These are phyloP conservation scores for Narcine bancroftii DNA, from an alignment of 2,113 vertebrate species.

Conservation along the genomic window DNA sequence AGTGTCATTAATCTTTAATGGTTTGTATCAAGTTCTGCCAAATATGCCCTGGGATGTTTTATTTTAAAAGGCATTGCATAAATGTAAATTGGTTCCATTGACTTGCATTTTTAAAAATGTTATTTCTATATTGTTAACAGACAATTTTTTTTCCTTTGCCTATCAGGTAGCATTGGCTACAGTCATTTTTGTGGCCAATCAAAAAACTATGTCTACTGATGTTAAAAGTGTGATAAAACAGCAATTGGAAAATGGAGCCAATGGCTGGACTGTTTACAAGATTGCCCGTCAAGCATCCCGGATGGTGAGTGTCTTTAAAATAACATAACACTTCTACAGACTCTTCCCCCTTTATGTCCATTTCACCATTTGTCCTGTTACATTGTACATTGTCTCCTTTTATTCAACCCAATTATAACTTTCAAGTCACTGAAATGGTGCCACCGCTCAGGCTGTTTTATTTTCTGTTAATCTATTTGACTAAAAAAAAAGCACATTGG, in stretches of 20 bases:
- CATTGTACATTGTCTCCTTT: background rate
- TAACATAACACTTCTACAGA: background rate
- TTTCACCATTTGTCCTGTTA: background rate
- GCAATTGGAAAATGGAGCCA: conserved; percentile 84
- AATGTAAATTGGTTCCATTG: background rate
- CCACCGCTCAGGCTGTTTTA: background rate
- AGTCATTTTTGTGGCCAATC: conserved; percentile 94
- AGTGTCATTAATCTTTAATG: background rate
- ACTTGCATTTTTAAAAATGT: background rate
- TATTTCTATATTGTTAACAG: background rate
- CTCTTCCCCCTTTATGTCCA: background rate
- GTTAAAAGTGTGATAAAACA: conserved; percentile 86
- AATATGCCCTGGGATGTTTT: background rate
- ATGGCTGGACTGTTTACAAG: conserved; percentile 93
- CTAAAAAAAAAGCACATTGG: background rate
- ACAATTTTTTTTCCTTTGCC: background rate
- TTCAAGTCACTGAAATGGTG: background rate
- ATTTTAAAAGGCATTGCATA: background rate
- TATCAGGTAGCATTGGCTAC: conserved; percentile 86
- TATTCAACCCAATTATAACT: background rate
- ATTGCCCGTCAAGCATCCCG: conserved; percentile 94
- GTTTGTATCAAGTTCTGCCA: background rate
- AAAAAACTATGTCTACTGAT: conserved; percentile 80
- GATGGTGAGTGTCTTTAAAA: conserved; percentile 62
- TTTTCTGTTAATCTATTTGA: background rate